Evolutionary conservation across 1,140 invertebrate genomes (phyloP).

Genomic region (Cydia strobilella): DNA sequence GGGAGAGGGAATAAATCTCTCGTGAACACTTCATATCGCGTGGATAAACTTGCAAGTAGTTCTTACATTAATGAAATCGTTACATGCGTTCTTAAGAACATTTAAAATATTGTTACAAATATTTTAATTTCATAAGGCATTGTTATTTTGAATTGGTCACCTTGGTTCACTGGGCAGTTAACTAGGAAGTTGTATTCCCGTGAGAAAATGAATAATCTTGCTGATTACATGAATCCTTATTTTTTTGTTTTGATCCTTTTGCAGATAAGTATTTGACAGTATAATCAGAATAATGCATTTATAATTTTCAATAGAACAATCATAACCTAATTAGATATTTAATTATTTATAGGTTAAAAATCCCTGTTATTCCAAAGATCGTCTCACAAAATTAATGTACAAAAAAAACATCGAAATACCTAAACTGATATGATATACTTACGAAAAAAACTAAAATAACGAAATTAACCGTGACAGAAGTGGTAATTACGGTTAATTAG

Average conservation of each 20-base stretch:
- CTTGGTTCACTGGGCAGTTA: not conserved
- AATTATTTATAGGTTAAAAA: too few species aligned
- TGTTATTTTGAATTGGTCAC: constrained; percentile 16
- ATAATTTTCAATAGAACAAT: too few species aligned
- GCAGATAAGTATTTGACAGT: not conserved
- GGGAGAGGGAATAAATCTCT: not conserved
- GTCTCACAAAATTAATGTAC: too few species aligned
- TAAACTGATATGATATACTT: not conserved
- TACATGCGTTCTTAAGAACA: constrained; percentile 15
- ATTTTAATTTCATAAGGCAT: constrained; percentile 20
- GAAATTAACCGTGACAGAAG: constrained; percentile 14
- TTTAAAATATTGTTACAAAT: constrained; percentile 7
- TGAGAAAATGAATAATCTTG: not conserved
- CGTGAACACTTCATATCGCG: constrained; percentile 6
- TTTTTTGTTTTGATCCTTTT: not conserved
- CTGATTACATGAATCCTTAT: not conserved
- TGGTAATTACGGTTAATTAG: constrained; percentile 36
- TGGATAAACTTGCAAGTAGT: constrained; percentile 22
- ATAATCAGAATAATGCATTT: not conserved
- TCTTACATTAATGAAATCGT: not conserved
- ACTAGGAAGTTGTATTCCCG: not conserved
- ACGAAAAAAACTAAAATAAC: not conserved
- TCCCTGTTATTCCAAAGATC: too few species aligned
- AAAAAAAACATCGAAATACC: not conserved
- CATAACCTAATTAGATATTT: too few species aligned